phyloP scores from a whole-genome alignment of 1,140 invertebrate species.

The Drosophila pandora region DNA sequence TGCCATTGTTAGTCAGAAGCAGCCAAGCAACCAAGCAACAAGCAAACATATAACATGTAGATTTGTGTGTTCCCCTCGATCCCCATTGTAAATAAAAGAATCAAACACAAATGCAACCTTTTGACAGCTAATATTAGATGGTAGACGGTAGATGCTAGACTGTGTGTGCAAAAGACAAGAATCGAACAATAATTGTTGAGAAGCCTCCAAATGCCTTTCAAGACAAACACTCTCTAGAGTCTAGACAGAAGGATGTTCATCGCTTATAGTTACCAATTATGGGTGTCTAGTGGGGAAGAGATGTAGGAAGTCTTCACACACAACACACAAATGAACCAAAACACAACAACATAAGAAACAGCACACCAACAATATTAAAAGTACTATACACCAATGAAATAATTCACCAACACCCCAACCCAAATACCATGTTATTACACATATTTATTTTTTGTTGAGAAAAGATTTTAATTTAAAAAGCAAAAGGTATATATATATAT shows the following conservation, averaged over 20 bases:
- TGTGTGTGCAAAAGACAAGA: slow-evolving; percentile 23
- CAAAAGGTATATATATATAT: background rate
- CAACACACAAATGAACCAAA: slow-evolving; percentile 5
- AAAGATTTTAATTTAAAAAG: slow-evolving; percentile 5
- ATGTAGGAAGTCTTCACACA: slow-evolving; percentile 11
- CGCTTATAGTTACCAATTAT: slow-evolving; percentile 18
- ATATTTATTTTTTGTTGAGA: slow-evolving; percentile 45
- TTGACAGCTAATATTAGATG: slow-evolving; percentile 7
- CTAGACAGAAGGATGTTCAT: background rate
- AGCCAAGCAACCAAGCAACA: background rate
- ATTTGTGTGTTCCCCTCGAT: slow-evolving; percentile 15
- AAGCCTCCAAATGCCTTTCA: slow-evolving; percentile 4
- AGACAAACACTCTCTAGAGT: background rate
- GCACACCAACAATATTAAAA: slow-evolving; percentile 12
- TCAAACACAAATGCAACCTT: slow-evolving; percentile 12
- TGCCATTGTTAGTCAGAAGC: slow-evolving; percentile 60
- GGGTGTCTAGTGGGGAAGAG: slow-evolving; percentile 11
- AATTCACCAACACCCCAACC: slow-evolving; percentile 13
- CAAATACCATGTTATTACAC: slow-evolving; percentile 30
- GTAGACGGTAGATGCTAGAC: no score
- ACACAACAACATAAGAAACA: background rate
- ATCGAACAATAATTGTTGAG: slow-evolving; percentile 11
- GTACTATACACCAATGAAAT: slow-evolving; percentile 8
- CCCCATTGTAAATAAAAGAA: slow-evolving; percentile 33
- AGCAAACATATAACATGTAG: slow-evolving; percentile 1